Evolutionary conservation across 2,113 vertebrate genomes (phyloP).

Genomic region (Scolopax mira): DNA sequence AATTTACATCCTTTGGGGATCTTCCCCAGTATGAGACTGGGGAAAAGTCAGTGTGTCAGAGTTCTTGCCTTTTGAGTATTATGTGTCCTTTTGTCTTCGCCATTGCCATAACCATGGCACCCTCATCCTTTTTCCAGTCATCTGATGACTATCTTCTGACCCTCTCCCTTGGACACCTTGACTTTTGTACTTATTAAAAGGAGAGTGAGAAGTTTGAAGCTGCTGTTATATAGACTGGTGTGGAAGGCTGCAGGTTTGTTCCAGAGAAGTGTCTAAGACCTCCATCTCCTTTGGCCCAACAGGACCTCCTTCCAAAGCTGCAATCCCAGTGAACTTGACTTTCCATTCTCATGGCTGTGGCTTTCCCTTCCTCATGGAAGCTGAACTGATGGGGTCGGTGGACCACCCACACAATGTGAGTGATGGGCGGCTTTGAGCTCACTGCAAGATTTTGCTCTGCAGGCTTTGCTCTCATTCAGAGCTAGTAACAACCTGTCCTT

Average conservation of each 20-base stretch:
- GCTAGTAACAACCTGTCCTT: neutral
- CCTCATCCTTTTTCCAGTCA: neutral
- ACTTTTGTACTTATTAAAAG: neutral
- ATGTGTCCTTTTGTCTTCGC: neutral
- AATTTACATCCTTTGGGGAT: neutral
- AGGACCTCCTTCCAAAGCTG: neutral
- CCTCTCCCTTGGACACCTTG: neutral
- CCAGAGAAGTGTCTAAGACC: neutral
- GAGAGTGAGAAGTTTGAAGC: neutral
- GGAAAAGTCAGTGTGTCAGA: neutral
- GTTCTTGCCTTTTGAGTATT: neutral
- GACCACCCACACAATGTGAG: neutral
- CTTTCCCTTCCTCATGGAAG: neutral
- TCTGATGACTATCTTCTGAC: neutral
- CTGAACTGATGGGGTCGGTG: neutral
- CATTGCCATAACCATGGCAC: rapidly evolving
- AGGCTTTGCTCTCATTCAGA: neutral
- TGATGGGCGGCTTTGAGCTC: neutral
- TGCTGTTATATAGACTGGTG: neutral
- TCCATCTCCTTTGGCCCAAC: neutral
- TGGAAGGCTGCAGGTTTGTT: neutral
- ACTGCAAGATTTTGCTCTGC: neutral
- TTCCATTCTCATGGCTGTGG: neutral
- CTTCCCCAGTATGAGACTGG: neutral
- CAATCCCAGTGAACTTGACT: neutral